Percentiles rank a stretch among this genome's conserved stretches.
Evolutionary conservation across 2,113 vertebrate species (phyloP).

Genomic region (Nothocercus nigrocapillus): DNA sequence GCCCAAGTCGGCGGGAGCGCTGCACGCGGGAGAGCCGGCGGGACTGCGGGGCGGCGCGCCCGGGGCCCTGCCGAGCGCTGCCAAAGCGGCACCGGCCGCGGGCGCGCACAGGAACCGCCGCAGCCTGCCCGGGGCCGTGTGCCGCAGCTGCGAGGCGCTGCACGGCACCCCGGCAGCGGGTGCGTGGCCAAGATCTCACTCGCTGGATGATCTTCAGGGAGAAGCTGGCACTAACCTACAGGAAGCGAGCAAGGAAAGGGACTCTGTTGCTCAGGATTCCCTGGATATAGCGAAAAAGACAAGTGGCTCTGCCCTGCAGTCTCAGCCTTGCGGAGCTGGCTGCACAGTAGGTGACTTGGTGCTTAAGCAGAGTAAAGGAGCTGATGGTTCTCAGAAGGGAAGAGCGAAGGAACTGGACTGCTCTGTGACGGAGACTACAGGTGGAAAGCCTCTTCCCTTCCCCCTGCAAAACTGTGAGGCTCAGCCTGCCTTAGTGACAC

Average conservation of each 20-base stretch:
- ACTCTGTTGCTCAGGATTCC: conserved; percentile 54
- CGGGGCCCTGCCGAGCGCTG: conserved; percentile 69
- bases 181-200: conserved; percentile 89
- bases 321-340: neutral
- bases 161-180: conserved; percentile 75
- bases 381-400: conserved; percentile 58
- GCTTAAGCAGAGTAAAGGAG: conserved; percentile 73
- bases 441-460: neutral
- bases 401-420: conserved; percentile 55
- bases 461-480: conserved; percentile 56
- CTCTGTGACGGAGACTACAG: neutral
- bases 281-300: conserved; percentile 63
- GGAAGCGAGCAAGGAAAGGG: conserved; percentile 56
- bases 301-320: neutral
- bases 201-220: conserved; percentile 90
- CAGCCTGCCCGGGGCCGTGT: conserved; percentile 81
- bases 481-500: conserved; percentile 42
- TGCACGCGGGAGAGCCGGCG: conserved; percentile 79
- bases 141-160: conserved; percentile 90
- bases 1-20: conserved; percentile 78
- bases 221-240: conserved; percentile 61
- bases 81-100: conserved; percentile 71
- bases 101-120: conserved; percentile 80
- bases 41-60: conserved; percentile 36
- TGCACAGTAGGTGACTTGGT: neutral